Evolutionary conservation across 2,113 vertebrate genomes (phyloP), one percentile per base, ranked within the genome.

Genomic region (Microcebus ravelobensis): DNA sequence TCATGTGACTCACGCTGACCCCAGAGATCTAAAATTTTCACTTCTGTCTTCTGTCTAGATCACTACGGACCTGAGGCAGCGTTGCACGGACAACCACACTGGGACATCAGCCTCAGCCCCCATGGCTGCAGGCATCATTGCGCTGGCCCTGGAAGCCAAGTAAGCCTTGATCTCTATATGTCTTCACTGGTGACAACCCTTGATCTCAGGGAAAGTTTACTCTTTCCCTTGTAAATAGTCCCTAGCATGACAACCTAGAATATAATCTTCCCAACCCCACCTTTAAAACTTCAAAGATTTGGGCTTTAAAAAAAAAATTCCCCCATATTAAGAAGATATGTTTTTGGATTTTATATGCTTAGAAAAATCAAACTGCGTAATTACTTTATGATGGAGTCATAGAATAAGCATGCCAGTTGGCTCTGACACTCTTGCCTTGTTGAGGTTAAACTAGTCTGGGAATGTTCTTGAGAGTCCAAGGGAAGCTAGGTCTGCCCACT

Each of bases 41-140:
- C 82, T 91, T 98, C 83, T 98, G 87, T 98, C 27, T 98, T 98
- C 96, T 98, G 99, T 98, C 96, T 98, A 99, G 99, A 99, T 99
- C 98, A 99, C 99, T 59, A 99, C 99, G 94, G 99, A 99, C 98
- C 98, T 99, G 98, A 99, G 99, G 96, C 99, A 99, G 96, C 99
- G 99, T 61, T 99, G 99, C 97, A 99, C 99, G 80, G 99, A 99
- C 99, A 99, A 99, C 98, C 99, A 99, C 98, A 99, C 99, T 0
- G 99, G 99, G 97, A 99, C 99, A 0, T 99, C 99, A 0, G 99
- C 99, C 96, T 99, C 99, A 1, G 99, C 99, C 95, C 99, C 99
- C 91, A 99, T 99, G 99, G 99, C 99, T 95, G 99, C 99, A 57
- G 99, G 99, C 96, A 99, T 99, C 98, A 99, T 99, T 87, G 99